A percentile compares a stretch with the other conserved stretches of the same genome.
Conservation (phyloP, 2,888 invertebrate genomes). For the Danaus chrysippus region DNA sequence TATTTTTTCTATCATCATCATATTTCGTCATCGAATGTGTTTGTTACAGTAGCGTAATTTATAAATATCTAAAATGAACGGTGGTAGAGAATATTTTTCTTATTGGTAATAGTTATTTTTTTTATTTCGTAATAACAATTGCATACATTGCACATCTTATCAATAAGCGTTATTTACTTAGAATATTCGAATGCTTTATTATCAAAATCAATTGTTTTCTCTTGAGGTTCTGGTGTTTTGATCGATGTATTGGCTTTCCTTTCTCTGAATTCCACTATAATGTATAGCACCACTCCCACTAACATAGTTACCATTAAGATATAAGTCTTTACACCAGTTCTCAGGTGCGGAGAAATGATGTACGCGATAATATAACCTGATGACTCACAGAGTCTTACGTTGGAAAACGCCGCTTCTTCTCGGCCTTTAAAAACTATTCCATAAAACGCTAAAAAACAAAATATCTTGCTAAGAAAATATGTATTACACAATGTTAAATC, state of each 20-base stretch:
- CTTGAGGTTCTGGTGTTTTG: conserved; percentile 27
- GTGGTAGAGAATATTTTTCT: too few species aligned
- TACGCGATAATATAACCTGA: conserved; percentile 83
- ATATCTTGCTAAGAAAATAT: neutral
- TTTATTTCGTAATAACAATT: too few species aligned
- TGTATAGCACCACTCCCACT: conserved; percentile 76
- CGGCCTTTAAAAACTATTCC: conserved; percentile 81
- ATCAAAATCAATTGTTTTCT: conserved; percentile 49
- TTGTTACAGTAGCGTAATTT: too few species aligned
- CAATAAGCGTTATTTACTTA: conserved; percentile 31
- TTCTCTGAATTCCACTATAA: conserved; percentile 58
- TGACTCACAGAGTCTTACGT: conserved; percentile 84
- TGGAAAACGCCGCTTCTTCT: conserved; percentile 84
- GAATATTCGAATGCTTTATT: conserved; percentile 58
- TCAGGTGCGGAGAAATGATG: conserved; percentile 73
- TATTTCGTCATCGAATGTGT: too few species aligned
- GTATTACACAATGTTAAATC: neutral
- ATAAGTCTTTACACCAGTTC: conserved; percentile 75
- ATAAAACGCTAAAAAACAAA: conserved; percentile 72
- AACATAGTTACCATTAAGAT: conserved; percentile 68
- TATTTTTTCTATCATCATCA: too few species aligned
- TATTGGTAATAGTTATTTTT: too few species aligned
- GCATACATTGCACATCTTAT: too few species aligned
- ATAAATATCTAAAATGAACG: too few species aligned
- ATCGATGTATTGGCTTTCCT: conserved; percentile 33